Conservation (phyloP, 1,140 invertebrate species). For the Bombus confusus region DNA sequence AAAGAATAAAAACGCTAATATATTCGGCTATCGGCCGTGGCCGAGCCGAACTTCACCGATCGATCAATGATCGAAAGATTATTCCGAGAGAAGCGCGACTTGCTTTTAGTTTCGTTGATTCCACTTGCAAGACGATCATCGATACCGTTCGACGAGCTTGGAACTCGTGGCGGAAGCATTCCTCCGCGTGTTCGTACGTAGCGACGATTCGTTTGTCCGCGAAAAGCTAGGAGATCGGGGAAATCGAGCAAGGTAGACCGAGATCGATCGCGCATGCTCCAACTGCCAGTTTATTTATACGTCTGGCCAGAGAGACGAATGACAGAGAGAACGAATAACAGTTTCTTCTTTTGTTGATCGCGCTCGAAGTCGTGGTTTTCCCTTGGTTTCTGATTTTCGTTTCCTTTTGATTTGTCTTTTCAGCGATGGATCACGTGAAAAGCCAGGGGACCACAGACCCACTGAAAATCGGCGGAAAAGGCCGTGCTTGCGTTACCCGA, state of each 20-base stretch:
- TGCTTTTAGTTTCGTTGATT: not conserved
- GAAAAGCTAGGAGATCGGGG: not conserved
- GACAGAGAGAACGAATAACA: not conserved
- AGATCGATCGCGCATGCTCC: slow-evolving; percentile 5
- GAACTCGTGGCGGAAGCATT: not conserved
- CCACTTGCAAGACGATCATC: not conserved
- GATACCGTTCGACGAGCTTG: no score
- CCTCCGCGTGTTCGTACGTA: not conserved
- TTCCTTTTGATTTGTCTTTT: slow-evolving; percentile 73
- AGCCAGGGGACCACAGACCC: slow-evolving; percentile 48
- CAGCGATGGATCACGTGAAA: slow-evolving; percentile 74
- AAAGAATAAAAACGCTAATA: no score
- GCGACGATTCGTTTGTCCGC: not conserved
- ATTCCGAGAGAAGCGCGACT: no score
- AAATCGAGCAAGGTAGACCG: not conserved
- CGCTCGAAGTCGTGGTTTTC: slow-evolving; percentile 22
- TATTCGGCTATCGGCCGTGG: not conserved
- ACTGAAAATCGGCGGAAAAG: slow-evolving; percentile 59
- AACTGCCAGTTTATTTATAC: not conserved
- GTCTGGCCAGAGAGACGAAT: not conserved
- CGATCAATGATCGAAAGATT: not conserved
- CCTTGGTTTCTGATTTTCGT: slow-evolving; percentile 70
- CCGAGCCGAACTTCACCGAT: not conserved
- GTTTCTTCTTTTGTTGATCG: not conserved
- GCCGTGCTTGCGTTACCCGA: slow-evolving; percentile 52